A percentile compares a stretch with the other conserved stretches of the same genome.
Evolutionary conservation across 2,888 invertebrate genomes (phyloP).

Genomic region (Amaurobius ferox): DNA sequence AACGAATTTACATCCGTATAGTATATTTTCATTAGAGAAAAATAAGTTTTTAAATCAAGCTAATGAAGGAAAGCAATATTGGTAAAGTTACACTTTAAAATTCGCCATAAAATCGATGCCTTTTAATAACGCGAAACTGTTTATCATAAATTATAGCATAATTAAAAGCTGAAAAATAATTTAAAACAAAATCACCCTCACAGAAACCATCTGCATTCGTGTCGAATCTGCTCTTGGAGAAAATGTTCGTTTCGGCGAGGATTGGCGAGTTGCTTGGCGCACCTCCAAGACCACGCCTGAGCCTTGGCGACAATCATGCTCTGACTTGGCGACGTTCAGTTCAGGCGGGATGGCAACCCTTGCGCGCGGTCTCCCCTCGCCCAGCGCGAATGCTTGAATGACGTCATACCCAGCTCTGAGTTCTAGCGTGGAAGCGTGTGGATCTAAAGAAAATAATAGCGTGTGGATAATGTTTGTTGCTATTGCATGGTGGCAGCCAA

Average conservation of each 20-base stretch:
- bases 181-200: too few relatives aligned
- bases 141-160: too few relatives aligned
- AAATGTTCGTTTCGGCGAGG: background rate
- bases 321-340: background rate
- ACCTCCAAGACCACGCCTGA: background rate
- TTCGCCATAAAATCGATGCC: too few relatives aligned
- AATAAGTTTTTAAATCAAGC: too few relatives aligned
- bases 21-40: too few relatives aligned
- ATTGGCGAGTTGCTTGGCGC: background rate
- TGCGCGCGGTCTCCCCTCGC: conserved; percentile 30
- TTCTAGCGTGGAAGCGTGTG: conserved; percentile 68
- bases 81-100: too few relatives aligned
- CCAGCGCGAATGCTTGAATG: conserved; percentile 61
- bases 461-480: conserved; percentile 70
- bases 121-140: too few relatives aligned
- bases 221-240: too few relatives aligned
- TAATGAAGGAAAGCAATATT: too few relatives aligned
- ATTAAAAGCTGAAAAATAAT: too few relatives aligned
- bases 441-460: conserved; percentile 60
- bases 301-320: background rate
- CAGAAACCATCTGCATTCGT: too few relatives aligned
- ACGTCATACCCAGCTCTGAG: conserved; percentile 70
- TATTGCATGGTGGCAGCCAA: conserved; percentile 67
- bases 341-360: conserved; percentile 30
- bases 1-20: too few relatives aligned